These are phyloP conservation scores for Tribolium castaneum DNA, from an alignment of 1,140 invertebrate genomes.

Conservation along the genomic window DNA sequence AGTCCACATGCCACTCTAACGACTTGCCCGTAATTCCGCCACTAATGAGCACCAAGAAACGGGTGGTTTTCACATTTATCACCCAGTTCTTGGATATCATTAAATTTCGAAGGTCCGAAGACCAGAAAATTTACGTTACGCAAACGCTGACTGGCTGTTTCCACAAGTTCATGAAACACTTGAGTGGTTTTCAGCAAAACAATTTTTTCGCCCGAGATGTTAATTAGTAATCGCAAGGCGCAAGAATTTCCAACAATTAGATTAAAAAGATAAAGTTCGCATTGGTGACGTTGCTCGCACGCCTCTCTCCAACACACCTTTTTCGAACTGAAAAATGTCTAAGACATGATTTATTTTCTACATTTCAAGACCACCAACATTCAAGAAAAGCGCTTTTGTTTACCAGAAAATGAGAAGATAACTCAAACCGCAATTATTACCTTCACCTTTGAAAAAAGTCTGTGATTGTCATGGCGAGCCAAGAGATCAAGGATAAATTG, in stretches of 20 bases:
- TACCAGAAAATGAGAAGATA: background rate
- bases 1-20: background rate
- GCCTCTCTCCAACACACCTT: slow-evolving; percentile 4
- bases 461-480: background rate
- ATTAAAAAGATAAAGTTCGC: background rate
- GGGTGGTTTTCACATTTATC: slow-evolving; percentile 13
- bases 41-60: slow-evolving; percentile 1
- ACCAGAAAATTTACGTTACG: slow-evolving; percentile 10
- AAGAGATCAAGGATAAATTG: slow-evolving; percentile 1
- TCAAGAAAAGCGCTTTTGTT: background rate
- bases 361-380: background rate
- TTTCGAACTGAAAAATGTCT: background rate
- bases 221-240: background rate
- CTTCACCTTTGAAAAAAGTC: background rate
- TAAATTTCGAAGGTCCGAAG: background rate
- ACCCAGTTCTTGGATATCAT: background rate
- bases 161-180: slow-evolving; percentile 6
- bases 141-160: background rate
- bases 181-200: slow-evolving; percentile 15
- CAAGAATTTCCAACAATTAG: background rate
- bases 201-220: slow-evolving; percentile 5
- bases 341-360: background rate
- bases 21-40: background rate
- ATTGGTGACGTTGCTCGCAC: slow-evolving; percentile 15
- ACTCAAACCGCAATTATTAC: background rate